Base-by-base conservation (phyloP, 2,888 invertebrate genomes). In the Bombyx huttoni region DNA sequence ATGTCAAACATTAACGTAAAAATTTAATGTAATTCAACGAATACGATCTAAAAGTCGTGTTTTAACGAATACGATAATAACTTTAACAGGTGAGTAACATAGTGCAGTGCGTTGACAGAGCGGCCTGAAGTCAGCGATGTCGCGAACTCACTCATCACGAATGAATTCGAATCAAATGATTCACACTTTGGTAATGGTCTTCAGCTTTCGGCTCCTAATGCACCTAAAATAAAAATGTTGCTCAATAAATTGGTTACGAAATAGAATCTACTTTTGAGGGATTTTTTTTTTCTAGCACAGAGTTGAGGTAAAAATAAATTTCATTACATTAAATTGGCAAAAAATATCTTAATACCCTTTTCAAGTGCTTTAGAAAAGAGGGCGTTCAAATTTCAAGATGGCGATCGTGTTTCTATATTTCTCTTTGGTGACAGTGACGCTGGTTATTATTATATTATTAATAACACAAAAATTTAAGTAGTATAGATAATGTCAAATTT, bases 151-250 rank as follows among this genome's bases (percentile, higher is more conserved):
- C 49, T 40, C 40, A 48, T 33, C 10, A 47, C 13, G 34, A 50
- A 47, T 10, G 47, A 48, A 13, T 35, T 33, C 49, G 47, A 47
- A 33, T 35, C 13, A 35, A 10, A 45, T 53, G 51, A 56, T 60
- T 81, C 86, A 87, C 54, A 87, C 87, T 67, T 87, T 87, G 54
- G 86, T 81, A 56, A 87, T 70, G 50, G 75, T 73, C 63, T 87
- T 87, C 75, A 83, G 56, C 66, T 73, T 76, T 61, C 77, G 72
- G 75, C 83, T 84, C 55, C 81, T 75, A 54, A 85, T 68, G 62
- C 83, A 84, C 58, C 87, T 87, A 73, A 8, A 62, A 65, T 59
- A 7, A 50, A n/a, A 33, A n/a, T 40, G 12, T 8, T 2, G 2
- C 6, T 40, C 40, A 40, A 40, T 10, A 40, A 40, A 40, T 40